Evolutionary conservation across 2,113 vertebrate species (phyloP), one percentile per base, ranked within the genome.

Genomic region (Megaptera novaeangliae): DNA sequence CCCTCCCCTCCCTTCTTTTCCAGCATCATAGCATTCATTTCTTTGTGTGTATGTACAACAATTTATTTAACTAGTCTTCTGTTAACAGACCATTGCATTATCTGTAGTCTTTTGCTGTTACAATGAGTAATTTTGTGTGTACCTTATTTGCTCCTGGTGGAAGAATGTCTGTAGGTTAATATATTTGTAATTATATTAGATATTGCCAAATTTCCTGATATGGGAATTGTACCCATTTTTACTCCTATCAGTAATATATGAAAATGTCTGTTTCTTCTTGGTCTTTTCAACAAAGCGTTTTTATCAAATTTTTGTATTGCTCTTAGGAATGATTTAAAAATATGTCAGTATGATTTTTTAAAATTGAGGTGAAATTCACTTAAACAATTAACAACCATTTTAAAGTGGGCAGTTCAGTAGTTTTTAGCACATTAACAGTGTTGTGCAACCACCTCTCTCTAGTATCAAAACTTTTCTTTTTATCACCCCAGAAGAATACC

Each of bases 321-420:
- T 84, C 21, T 91, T 92, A 77, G 34, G 23, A 94, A 44, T 85
- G n/a, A 94, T 66, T 91, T 96, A 63, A 95, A 74, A 90, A 93
- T 46, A 18, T n/a, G 12, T 63, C 9, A 11, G 1, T 92, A 39
- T 41, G 17, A 10, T 68, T 71, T 85, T 81, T 29, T 55, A 55
- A 3, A 88, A 77, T 61, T 89, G 23, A 61, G 46, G 1, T 75
- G 36, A 93, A 95, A 63, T 89, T 86, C 41, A 86, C 6, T 41
- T 85, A 85, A 89, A 52, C 8, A 89, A 29, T 34, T 63, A 95
- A 52, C 49, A 17, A 61, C 17, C 25, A 63, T 95, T 80, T 86
- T 69, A 86, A 89, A 93, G 29, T 93, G 14, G 84, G 44, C 25
- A 72, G 23, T 94, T 82, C 15, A 49, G n/a, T 91, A 59, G 13